These are phyloP conservation scores for Eubasilissa regina DNA, from an alignment of 1,140 invertebrate species.

Conservation along the genomic window DNA sequence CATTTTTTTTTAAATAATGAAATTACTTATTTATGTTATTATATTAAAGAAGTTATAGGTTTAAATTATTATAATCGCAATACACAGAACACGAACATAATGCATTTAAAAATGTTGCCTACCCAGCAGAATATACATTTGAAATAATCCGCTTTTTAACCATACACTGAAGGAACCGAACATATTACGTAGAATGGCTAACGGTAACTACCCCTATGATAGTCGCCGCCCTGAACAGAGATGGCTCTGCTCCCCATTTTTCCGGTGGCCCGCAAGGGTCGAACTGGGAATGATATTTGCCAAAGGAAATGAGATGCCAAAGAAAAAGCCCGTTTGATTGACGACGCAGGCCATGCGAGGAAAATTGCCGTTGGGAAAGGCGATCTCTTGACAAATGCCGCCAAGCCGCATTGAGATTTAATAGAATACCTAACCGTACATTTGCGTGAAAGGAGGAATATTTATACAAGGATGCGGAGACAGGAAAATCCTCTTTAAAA, in stretches of 20 bases:
- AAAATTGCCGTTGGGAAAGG: constrained; percentile 45
- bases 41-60: no score
- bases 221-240: neutral
- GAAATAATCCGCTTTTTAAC: no score
- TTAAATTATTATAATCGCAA: no score
- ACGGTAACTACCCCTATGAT: no score
- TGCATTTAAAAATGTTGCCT: no score
- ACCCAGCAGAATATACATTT: no score
- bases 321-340: constrained; percentile 60
- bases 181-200: no score
- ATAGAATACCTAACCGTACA: constrained; percentile 27
- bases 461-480: constrained; percentile 21
- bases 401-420: constrained; percentile 40
- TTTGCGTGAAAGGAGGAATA: neutral
- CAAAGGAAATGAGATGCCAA: constrained; percentile 61
- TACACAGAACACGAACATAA: no score
- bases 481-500: constrained; percentile 16
- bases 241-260: neutral
- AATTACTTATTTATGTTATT: no score
- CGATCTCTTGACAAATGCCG: constrained; percentile 51
- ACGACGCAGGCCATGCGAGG: constrained; percentile 51
- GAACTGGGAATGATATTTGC: constrained; percentile 57
- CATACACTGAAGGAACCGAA: no score
- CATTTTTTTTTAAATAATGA: no score
- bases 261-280: constrained; percentile 27